Evolutionary conservation across 2,888 invertebrate genomes (phyloP).

Genomic region (Stegana nigrithorax): DNA sequence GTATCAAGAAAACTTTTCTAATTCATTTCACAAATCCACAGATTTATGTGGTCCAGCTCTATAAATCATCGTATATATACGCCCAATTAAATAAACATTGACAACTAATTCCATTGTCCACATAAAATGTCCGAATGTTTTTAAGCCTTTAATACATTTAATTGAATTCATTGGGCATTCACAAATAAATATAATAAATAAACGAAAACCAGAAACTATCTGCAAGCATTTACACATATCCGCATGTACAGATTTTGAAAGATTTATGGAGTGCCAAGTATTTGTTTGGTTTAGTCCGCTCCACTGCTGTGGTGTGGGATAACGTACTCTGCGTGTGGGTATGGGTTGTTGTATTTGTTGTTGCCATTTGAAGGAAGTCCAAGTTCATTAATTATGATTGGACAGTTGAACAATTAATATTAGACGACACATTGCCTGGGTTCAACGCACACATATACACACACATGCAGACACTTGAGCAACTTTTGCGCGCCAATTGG

Average conservation of each 20-base stretch:
- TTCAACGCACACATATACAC: not conserved
- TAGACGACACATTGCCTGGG: slow-evolving; percentile 6
- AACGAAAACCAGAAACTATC: slow-evolving; percentile 3
- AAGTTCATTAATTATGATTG: slow-evolving; percentile 65
- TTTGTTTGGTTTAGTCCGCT: slow-evolving; percentile 8
- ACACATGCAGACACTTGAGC: not conserved
- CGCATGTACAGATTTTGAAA: slow-evolving; percentile 4
- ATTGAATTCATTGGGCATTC: slow-evolving; percentile 51
- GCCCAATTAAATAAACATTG: not conserved
- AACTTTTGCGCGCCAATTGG: slow-evolving; percentile 9
- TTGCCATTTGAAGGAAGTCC: too few species aligned
- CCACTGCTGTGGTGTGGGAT: not conserved
- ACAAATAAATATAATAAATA: slow-evolving; percentile 31
- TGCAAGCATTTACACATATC: too few species aligned
- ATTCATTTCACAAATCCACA: too few species aligned
- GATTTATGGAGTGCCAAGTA: slow-evolving; percentile 21
- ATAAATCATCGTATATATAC: too few species aligned
- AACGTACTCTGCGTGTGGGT: not conserved
- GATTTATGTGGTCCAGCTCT: too few species aligned
- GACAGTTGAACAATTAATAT: slow-evolving; percentile 60
- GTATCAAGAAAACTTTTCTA: too few species aligned
- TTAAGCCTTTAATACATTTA: slow-evolving; percentile 54
- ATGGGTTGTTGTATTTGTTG: too few species aligned
- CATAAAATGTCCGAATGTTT: too few species aligned
- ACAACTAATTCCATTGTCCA: too few species aligned